Conservation (phyloP, 2,888 invertebrate genomes). For the Erebia epiphron region DNA sequence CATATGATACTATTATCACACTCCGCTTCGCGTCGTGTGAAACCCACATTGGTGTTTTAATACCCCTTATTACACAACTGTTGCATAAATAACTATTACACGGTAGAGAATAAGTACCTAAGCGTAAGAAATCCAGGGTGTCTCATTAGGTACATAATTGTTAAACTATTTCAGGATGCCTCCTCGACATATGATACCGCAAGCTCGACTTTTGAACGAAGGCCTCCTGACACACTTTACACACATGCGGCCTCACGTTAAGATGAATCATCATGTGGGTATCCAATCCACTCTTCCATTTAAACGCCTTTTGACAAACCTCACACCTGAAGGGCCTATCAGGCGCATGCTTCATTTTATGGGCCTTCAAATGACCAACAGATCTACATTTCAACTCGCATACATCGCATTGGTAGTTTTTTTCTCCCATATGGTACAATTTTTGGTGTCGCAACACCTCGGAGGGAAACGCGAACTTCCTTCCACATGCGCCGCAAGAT, state of each 20-base stretch:
- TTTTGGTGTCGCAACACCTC: slow-evolving; percentile 45
- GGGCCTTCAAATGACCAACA: slow-evolving; percentile 47
- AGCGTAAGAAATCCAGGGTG: no score
- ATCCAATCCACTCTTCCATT: slow-evolving; percentile 6
- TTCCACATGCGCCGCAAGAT: slow-evolving; percentile 54
- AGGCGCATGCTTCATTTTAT: slow-evolving; percentile 48
- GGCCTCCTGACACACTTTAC: slow-evolving; percentile 2
- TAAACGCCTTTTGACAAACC: slow-evolving; percentile 12
- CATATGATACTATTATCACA: no score
- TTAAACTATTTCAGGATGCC: slow-evolving; percentile 19
- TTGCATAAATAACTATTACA: no score
- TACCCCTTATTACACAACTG: no score
- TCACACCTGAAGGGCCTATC: slow-evolving; percentile 48
- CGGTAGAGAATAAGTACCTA: no score
- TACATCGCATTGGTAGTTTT: neutral
- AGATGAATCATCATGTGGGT: slow-evolving; percentile 17
- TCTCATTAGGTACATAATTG: neutral
- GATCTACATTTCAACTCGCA: slow-evolving; percentile 64
- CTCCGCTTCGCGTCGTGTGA: no score
- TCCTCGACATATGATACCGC: slow-evolving; percentile 12
- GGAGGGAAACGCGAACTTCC: slow-evolving; percentile 55
- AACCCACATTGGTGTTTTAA: no score
- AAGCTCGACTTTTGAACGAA: slow-evolving; percentile 16
- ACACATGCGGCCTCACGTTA: slow-evolving; percentile 15
- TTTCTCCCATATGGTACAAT: neutral